phyloP scores from a whole-genome alignment of 2,113 vertebrate species.

The Aythya baeri region DNA sequence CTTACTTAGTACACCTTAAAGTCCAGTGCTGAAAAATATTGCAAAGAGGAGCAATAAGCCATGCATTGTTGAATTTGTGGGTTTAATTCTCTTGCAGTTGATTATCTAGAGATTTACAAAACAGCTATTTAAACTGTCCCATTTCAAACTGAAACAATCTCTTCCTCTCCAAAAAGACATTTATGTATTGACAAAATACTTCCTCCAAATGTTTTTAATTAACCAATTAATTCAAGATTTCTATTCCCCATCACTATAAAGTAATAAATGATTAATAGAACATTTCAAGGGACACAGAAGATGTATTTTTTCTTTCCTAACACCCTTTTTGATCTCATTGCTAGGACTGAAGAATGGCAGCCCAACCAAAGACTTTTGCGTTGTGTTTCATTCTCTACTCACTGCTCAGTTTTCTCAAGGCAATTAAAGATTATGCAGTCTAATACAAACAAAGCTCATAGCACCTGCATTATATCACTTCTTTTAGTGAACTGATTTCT shows the following conservation, averaged over 20 bases:
- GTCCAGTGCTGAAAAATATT: not conserved
- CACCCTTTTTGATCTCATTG: not conserved
- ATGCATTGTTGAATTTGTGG: not conserved
- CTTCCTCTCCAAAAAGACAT: not conserved
- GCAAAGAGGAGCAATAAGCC: not conserved
- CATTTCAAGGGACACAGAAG: not conserved
- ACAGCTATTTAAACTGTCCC: not conserved
- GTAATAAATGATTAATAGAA: not conserved
- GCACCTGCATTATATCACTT: not conserved
- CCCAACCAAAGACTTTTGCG: not conserved
- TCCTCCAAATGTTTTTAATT: constrained; percentile 20
- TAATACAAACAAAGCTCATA: not conserved
- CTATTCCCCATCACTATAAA: not conserved
- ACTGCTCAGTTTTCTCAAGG: not conserved
- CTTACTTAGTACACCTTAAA: no score
- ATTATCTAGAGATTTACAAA: not conserved
- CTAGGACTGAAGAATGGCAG: not conserved
- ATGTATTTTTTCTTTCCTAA: not conserved
- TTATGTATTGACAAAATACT: not conserved
- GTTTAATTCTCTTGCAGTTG: not conserved
- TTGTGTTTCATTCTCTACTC: not conserved
- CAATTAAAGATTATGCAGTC: not conserved
- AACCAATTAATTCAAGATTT: not conserved
- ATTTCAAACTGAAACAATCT: not conserved
- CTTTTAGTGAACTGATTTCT: constrained; percentile 1